A percentile compares a stretch with the other conserved stretches of the same genome.
These are phyloP conservation scores for Microdon myrmicae DNA, from an alignment of 2,888 invertebrate genomes.

Conservation along the genomic window DNA sequence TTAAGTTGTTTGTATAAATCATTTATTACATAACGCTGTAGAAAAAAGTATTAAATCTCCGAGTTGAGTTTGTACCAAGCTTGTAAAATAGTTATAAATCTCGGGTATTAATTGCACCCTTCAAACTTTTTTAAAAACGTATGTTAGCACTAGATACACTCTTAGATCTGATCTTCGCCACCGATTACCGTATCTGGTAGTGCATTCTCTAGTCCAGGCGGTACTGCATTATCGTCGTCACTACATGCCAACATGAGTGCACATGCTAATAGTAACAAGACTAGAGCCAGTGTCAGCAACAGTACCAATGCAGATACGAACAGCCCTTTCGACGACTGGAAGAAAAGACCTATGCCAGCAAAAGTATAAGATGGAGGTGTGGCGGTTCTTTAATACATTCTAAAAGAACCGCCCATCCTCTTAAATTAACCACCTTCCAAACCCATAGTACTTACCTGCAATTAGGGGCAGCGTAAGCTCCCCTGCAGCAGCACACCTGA, in stretches of 20 bases:
- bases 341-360: too few relatives aligned
- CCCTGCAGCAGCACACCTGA: too few relatives aligned
- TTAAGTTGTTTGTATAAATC: conserved; percentile 23
- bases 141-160: conserved; percentile 12
- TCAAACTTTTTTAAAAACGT: conserved; percentile 7
- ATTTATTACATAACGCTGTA: conserved; percentile 17
- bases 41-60: conserved; percentile 19
- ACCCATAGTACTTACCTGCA: too few relatives aligned
- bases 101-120: conserved; percentile 11
- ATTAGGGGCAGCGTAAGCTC: too few relatives aligned
- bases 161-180: too few relatives aligned
- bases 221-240: conserved; percentile 63
- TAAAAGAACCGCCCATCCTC: too few relatives aligned
- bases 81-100: conserved; percentile 24
- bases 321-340: too few relatives aligned
- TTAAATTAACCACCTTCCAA: too few relatives aligned
- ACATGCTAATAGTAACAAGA: conserved; percentile 72
- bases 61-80: conserved; percentile 7
- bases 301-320: too few relatives aligned
- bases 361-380: too few relatives aligned
- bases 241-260: conserved; percentile 69
- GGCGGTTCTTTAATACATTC: too few relatives aligned
- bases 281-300: too few relatives aligned
- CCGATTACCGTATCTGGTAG: conserved; percentile 70
- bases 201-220: conserved; percentile 72